Evolutionary conservation across 2,113 vertebrate species (phyloP).

Genomic region (Albula glossodonta): DNA sequence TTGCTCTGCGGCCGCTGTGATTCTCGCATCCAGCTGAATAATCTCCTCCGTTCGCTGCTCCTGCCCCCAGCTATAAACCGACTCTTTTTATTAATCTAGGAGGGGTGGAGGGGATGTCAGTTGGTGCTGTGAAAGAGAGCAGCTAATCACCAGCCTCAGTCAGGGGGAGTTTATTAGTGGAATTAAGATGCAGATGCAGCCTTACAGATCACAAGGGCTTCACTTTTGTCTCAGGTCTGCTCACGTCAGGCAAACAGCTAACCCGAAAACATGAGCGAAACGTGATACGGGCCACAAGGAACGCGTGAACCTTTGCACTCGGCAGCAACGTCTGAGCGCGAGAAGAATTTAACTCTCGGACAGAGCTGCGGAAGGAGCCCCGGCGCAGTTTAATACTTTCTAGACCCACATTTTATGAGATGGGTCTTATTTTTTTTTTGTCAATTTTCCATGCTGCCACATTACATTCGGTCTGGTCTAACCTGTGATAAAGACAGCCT

Average conservation of each 20-base stretch:
- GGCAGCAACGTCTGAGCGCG: slow-evolving; percentile 3
- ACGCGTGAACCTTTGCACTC: slow-evolving; percentile 14
- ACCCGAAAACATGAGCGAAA: neutral
- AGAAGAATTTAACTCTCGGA: slow-evolving; percentile 3
- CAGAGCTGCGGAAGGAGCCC: neutral
- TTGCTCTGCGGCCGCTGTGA: slow-evolving; percentile 39
- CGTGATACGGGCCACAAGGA: neutral
- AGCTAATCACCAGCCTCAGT: neutral
- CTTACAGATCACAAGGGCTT: too few species aligned
- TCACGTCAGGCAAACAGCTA: neutral
- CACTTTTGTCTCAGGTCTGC: neutral
- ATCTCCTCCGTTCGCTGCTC: neutral
- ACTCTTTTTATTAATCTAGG: neutral
- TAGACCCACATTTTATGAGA: slow-evolving; percentile 41
- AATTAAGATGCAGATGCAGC: neutral
- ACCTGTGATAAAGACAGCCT: slow-evolving; percentile 52
- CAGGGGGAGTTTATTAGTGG: slow-evolving; percentile 6
- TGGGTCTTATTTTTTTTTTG: slow-evolving; percentile 47
- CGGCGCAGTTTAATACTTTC: slow-evolving; percentile 37
- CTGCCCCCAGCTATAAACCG: neutral
- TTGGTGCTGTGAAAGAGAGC: slow-evolving; percentile 13
- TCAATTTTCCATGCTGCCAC: slow-evolving; percentile 58
- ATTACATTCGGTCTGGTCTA: slow-evolving; percentile 52
- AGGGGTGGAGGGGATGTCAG: neutral
- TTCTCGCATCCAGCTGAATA: neutral